A percentile compares a stretch with the other conserved stretches of the same genome.
These are phyloP conservation scores for Helicoverpa assulta DNA, from an alignment of 2,888 invertebrate genomes.

Conservation along the genomic window DNA sequence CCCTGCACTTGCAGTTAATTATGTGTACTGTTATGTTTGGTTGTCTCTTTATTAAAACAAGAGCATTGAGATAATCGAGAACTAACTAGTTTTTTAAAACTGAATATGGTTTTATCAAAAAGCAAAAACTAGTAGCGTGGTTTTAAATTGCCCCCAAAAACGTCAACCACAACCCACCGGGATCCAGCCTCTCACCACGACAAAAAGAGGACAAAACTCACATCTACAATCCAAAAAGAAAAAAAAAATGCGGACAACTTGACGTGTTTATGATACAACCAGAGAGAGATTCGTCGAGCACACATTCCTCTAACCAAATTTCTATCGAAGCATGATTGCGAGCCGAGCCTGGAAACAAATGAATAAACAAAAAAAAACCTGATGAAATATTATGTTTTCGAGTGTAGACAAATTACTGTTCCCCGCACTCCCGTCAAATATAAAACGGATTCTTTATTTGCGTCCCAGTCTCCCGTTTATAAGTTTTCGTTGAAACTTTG, in stretches of 20 bases:
- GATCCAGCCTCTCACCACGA: slow-evolving; percentile 34
- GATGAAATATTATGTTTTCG: slow-evolving; percentile 66
- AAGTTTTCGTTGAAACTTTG: slow-evolving; percentile 62
- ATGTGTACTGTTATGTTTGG: too few relatives aligned
- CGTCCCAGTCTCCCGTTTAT: slow-evolving; percentile 59
- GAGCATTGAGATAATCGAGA: too few relatives aligned
- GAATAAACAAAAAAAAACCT: slow-evolving; percentile 58
- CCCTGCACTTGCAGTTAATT: too few relatives aligned
- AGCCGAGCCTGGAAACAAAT: slow-evolving; percentile 57
- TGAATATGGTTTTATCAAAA: background rate
- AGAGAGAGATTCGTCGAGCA: slow-evolving; percentile 43
- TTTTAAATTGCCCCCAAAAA: slow-evolving; percentile 15
- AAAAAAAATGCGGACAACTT: slow-evolving; percentile 40
- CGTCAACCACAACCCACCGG: slow-evolving; percentile 24
- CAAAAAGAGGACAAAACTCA: slow-evolving; percentile 47
- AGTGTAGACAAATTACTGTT: slow-evolving; percentile 63
- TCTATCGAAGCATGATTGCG: slow-evolving; percentile 64
- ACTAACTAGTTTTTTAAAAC: background rate
- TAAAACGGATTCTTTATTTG: slow-evolving; percentile 65
- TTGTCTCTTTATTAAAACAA: too few relatives aligned
- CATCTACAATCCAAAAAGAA: slow-evolving; percentile 27
- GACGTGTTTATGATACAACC: slow-evolving; percentile 53
- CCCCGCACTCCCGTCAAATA: slow-evolving; percentile 61
- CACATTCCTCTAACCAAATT: slow-evolving; percentile 55
- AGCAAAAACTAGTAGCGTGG: background rate